Evolutionary conservation across 1,140 invertebrate species (phyloP).

Genomic region (Aphidius ervi): DNA sequence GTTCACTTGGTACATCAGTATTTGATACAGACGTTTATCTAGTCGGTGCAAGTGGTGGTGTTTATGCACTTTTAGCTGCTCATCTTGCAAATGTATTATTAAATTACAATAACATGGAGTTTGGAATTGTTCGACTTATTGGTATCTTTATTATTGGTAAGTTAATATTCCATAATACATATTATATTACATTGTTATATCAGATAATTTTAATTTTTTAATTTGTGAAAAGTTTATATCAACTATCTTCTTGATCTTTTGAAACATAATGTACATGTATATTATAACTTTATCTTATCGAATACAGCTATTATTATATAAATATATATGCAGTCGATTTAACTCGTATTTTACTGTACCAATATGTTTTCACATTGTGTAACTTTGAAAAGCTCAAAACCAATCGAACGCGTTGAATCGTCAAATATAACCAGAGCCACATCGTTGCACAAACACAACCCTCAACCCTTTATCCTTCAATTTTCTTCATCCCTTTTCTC

Average conservation of each 20-base stretch:
- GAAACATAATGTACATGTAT: no score
- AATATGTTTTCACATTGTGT: no score
- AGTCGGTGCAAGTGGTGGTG: conserved; percentile 90
- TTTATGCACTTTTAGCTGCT: conserved; percentile 89
- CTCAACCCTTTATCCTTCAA: neutral
- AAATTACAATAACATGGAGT: conserved; percentile 96
- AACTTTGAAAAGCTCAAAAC: conserved; percentile 5
- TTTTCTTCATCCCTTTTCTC: no score
- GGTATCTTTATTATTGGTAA: conserved; percentile 89
- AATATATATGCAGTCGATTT: no score
- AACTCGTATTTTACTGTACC: no score
- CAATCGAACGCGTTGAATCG: conserved; percentile 6
- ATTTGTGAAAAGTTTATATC: no score
- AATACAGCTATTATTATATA: no score
- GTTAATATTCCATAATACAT: conserved; percentile 35
- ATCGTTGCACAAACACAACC: conserved; percentile 6
- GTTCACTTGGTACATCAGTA: conserved; percentile 88
- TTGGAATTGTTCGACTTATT: conserved; percentile 83
- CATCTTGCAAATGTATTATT: conserved; percentile 92
- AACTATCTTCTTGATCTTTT: no score
- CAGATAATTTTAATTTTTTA: neutral
- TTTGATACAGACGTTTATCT: conserved; percentile 91
- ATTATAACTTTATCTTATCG: no score
- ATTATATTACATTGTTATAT: neutral
- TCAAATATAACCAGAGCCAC: conserved; percentile 5